Conservation (phyloP, 2,888 invertebrate species). For the Salticus scenicus region DNA sequence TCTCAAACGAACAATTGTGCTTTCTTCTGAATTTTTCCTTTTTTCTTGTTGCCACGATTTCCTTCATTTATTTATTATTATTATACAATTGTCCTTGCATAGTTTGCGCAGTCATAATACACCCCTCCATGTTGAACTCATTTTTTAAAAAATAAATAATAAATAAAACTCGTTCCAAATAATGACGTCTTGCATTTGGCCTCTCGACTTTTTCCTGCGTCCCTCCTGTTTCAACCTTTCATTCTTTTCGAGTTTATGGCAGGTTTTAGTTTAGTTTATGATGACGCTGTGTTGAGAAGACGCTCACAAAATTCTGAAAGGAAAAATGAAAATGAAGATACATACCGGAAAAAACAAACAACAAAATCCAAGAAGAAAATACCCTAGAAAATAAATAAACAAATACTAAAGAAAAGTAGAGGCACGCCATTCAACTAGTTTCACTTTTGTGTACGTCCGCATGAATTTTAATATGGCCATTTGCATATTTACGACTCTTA, state of each 20-base stretch:
- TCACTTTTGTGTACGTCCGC: slow-evolving; percentile 30
- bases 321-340: neutral
- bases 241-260: neutral
- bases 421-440: slow-evolving; percentile 29
- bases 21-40: too few species aligned
- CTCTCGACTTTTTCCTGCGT: slow-evolving; percentile 16
- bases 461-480: slow-evolving; percentile 63
- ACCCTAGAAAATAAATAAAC: too few species aligned
- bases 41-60: too few species aligned
- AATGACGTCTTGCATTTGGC: neutral
- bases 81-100: too few species aligned
- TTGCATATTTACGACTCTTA: slow-evolving; percentile 65
- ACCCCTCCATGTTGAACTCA: too few species aligned
- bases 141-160: too few species aligned
- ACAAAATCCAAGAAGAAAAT: slow-evolving; percentile 1
- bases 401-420: too few species aligned
- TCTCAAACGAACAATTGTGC: too few species aligned
- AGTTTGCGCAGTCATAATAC: too few species aligned
- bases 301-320: too few species aligned
- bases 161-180: too few species aligned
- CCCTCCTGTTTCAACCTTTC: neutral
- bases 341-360: neutral
- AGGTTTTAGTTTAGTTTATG: slow-evolving; percentile 23
- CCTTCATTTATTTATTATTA: too few species aligned
- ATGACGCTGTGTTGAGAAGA: neutral